Evolutionary conservation across 2,888 invertebrate species (phyloP).

Genomic region (Eledona agricola): DNA sequence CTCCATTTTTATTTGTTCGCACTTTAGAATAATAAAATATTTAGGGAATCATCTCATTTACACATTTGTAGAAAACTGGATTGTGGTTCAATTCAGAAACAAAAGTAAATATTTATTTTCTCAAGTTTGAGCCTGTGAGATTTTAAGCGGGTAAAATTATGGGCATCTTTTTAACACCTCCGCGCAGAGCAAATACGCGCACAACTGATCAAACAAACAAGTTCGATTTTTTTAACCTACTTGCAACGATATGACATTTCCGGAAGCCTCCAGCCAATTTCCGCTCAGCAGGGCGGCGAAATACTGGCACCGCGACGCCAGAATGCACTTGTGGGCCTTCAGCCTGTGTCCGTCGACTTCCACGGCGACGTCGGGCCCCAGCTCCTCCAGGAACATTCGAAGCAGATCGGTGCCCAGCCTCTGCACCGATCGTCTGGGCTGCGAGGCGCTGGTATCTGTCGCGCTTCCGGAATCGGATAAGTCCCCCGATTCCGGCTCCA

Average conservation of each 20-base stretch:
- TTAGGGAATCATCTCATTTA: too few relatives aligned
- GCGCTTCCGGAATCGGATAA: conserved; percentile 50
- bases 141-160: too few relatives aligned
- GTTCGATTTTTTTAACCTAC: conserved; percentile 65
- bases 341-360: conserved; percentile 85
- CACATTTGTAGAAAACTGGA: too few relatives aligned
- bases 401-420: conserved; percentile 85
- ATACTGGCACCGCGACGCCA: conserved; percentile 91
- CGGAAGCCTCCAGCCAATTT: conserved; percentile 81
- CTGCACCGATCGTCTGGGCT: conserved; percentile 62
- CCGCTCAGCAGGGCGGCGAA: conserved; percentile 92
- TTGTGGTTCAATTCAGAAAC: too few relatives aligned
- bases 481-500: conserved; percentile 57
- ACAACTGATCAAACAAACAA: background rate
- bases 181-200: too few relatives aligned
- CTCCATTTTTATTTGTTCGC: too few relatives aligned
- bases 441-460: conserved; percentile 55
- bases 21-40: too few relatives aligned
- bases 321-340: conserved; percentile 90
- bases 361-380: conserved; percentile 86
- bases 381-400: conserved; percentile 90
- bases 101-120: too few relatives aligned
- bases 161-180: too few relatives aligned
- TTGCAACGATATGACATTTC: conserved; percentile 84
- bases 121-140: too few relatives aligned